Conservation (phyloP, 1,140 invertebrate species). For the Cheumatopsyche charites region DNA sequence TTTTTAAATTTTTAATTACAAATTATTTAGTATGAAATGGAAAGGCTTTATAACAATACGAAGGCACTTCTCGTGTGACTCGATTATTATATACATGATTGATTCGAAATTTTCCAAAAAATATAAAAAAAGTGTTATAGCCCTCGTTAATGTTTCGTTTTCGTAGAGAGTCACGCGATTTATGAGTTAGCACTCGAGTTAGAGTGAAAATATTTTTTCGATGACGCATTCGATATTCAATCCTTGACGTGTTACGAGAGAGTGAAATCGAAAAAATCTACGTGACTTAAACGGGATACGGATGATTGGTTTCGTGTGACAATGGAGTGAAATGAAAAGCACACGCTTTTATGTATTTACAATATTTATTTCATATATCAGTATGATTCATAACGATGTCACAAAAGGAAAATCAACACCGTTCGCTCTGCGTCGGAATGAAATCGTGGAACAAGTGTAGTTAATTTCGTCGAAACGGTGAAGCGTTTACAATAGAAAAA, state of each 20-base stretch:
- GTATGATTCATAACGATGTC: neutral
- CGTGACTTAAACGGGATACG: no score
- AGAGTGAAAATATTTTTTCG: slow-evolving; percentile 2
- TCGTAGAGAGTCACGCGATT: slow-evolving; percentile 3
- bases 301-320: no score
- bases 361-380: slow-evolving; percentile 26
- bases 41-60: no score
- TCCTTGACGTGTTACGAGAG: neutral
- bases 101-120: no score
- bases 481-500: slow-evolving; percentile 23
- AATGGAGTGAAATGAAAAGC: no score
- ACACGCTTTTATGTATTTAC: neutral
- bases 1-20: no score
- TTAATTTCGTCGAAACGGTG: neutral
- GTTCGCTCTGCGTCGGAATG: neutral
- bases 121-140: no score
- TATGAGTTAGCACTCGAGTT: neutral
- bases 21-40: no score
- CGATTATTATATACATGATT: no score
- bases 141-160: no score
- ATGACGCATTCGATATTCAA: slow-evolving; percentile 10
- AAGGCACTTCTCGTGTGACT: no score
- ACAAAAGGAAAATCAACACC: neutral
- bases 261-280: no score
- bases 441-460: neutral